These are phyloP conservation scores for Synanthedon tipuliformis DNA, from an alignment of 2,888 invertebrate genomes.

Conservation along the genomic window DNA sequence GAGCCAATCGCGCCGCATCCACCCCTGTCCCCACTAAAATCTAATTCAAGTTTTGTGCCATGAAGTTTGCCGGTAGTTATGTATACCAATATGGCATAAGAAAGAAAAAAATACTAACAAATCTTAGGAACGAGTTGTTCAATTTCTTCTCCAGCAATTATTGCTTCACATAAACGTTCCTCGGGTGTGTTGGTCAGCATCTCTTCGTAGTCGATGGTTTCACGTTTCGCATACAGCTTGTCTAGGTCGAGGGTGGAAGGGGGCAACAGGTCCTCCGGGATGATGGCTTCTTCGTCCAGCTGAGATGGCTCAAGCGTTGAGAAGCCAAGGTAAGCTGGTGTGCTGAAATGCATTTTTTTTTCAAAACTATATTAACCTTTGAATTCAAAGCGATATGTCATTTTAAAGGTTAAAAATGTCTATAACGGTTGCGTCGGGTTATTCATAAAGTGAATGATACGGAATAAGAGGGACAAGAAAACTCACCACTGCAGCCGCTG, in stretches of 20 bases:
- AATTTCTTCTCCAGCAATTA: slow-evolving; percentile 36
- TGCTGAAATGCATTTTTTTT: slow-evolving; percentile 19
- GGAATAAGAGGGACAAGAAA: no score
- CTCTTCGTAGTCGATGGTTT: slow-evolving; percentile 9
- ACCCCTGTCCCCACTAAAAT: no score
- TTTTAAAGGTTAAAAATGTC: no score
- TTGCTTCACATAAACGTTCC: slow-evolving; percentile 35
- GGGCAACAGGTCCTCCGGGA: slow-evolving; percentile 49
- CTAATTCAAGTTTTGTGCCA: no score
- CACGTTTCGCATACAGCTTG: slow-evolving; percentile 18
- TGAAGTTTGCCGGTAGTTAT: not conserved
- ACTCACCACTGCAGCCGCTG: slow-evolving; percentile 55
- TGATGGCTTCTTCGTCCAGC: slow-evolving; percentile 26
- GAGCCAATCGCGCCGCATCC: no score
- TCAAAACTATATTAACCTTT: no score
- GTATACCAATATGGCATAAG: not conserved
- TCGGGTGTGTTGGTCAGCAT: slow-evolving; percentile 13
- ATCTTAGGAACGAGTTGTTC: slow-evolving; percentile 49
- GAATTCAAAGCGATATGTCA: no score
- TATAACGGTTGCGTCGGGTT: no score
- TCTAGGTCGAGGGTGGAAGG: slow-evolving; percentile 29
- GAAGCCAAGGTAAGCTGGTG: slow-evolving; percentile 48
- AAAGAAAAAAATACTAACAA: slow-evolving; percentile 23
- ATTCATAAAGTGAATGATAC: no score
- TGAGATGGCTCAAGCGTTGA: slow-evolving; percentile 16